Conservation (phyloP, 2,888 invertebrate genomes). For the Anarsia innoxiella region DNA sequence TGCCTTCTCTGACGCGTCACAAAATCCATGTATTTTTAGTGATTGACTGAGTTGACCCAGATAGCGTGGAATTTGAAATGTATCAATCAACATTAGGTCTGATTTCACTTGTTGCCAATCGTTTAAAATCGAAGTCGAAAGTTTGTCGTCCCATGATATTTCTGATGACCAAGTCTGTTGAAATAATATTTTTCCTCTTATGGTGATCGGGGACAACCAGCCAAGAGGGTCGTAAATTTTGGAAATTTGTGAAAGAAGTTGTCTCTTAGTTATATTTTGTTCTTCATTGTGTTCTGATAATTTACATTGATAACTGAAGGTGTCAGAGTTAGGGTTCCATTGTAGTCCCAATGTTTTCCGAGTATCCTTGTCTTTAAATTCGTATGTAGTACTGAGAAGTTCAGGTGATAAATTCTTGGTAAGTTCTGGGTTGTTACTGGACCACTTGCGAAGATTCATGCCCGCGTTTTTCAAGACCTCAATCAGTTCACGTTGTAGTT, state of each 20-base stretch:
- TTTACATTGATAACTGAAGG: background rate
- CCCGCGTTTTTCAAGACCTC: background rate
- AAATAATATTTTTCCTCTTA: background rate
- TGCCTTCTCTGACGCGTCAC: background rate
- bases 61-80: background rate
- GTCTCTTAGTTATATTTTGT: background rate
- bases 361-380: background rate
- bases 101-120: background rate
- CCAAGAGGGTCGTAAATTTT: constrained; percentile 1
- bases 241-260: background rate
- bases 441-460: constrained; percentile 1
- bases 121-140: background rate
- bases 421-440: constrained; percentile 1
- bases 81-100: background rate
- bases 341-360: background rate
- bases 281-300: background rate
- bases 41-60: background rate
- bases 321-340: background rate
- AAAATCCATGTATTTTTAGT: background rate
- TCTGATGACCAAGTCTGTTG: background rate
- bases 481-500: background rate
- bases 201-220: constrained; percentile 1
- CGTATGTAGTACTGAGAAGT: background rate
- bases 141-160: background rate
- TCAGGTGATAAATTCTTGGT: background rate